Conservation (phyloP, 1,140 invertebrate genomes). For the Probaryconus sp. region DNA sequence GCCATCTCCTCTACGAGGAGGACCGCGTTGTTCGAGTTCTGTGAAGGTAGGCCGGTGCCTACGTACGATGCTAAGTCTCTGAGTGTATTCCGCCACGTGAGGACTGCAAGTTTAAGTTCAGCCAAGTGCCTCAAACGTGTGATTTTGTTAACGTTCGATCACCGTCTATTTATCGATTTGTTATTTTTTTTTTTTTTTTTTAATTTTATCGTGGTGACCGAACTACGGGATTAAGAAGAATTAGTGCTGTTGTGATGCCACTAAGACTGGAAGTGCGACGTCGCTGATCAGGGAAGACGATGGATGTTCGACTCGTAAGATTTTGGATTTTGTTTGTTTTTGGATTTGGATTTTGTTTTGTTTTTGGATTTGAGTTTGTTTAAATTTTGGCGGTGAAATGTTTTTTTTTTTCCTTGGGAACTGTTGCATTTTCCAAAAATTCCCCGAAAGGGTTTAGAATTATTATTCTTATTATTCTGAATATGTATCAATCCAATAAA, state of each 20-base stretch:
- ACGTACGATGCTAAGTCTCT: conserved; percentile 48
- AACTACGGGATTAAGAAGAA: conserved; percentile 8
- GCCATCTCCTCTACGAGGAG: conserved; percentile 38
- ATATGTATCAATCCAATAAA: too few relatives aligned
- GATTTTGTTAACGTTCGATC: neutral
- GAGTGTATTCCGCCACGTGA: conserved; percentile 46
- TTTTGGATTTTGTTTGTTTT: too few relatives aligned
- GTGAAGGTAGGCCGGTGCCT: conserved; percentile 48
- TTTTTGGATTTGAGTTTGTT: too few relatives aligned
- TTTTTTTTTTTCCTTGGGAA: too few relatives aligned
- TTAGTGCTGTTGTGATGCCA: conserved; percentile 61
- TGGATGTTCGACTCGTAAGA: conserved; percentile 74
- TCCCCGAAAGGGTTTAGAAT: too few relatives aligned
- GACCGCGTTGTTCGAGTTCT: conserved; percentile 40
- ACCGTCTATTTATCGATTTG: neutral
- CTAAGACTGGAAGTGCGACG: conserved; percentile 52
- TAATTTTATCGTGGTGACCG: neutral
- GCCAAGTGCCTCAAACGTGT: conserved; percentile 25
- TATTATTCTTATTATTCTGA: too few relatives aligned
- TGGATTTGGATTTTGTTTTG: neutral
- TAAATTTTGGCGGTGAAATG: too few relatives aligned
- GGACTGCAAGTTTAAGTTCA: conserved; percentile 33
- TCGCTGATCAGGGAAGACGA: conserved; percentile 62
- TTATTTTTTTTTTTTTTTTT: neutral
- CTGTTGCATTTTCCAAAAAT: too few relatives aligned